Percentiles rank a stretch among this genome's conserved stretches.
Evolutionary conservation across 2,113 vertebrate species (phyloP).

Genomic region (Poecilia latipinna): DNA sequence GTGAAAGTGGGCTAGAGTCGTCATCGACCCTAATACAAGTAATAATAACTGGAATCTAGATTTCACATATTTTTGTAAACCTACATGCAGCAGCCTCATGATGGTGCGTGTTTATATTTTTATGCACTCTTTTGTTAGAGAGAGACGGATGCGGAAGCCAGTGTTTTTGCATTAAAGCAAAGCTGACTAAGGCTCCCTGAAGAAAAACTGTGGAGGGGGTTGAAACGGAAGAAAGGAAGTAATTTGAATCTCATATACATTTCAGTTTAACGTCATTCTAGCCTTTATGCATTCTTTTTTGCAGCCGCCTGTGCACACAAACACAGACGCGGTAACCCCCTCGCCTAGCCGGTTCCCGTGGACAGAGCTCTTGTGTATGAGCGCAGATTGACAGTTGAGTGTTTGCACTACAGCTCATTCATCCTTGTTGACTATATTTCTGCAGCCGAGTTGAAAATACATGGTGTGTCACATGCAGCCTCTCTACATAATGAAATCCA

Average conservation of each 20-base stretch:
- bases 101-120: conserved; percentile 26
- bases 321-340: conserved; percentile 45
- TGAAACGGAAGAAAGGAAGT: conserved; percentile 63
- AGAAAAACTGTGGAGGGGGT: conserved; percentile 60
- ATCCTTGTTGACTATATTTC: conserved; percentile 67
- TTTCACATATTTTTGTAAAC: conserved; percentile 14
- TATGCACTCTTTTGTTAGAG: conserved; percentile 4
- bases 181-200: conserved; percentile 78
- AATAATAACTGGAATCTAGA: not conserved
- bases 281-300: conserved; percentile 79
- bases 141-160: conserved; percentile 22
- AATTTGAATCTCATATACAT: conserved; percentile 84
- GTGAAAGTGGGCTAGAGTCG: not conserved
- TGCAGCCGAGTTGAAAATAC: conserved; percentile 62
- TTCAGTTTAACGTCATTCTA: conserved; percentile 83
- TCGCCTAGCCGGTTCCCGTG: conserved; percentile 23
- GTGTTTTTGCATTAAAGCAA: conserved; percentile 65
- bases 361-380: conserved; percentile 64
- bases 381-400: conserved; percentile 73
- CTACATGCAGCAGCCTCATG: conserved; percentile 32
- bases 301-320: conserved; percentile 64
- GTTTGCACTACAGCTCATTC: conserved; percentile 66
- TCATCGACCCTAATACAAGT: not conserved
- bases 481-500: conserved; percentile 44
- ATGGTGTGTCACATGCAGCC: conserved; percentile 54